Evolutionary conservation across 2,888 invertebrate genomes (phyloP), one percentile per base, ranked within the genome.

Genomic region (Halictus ligatus): DNA sequence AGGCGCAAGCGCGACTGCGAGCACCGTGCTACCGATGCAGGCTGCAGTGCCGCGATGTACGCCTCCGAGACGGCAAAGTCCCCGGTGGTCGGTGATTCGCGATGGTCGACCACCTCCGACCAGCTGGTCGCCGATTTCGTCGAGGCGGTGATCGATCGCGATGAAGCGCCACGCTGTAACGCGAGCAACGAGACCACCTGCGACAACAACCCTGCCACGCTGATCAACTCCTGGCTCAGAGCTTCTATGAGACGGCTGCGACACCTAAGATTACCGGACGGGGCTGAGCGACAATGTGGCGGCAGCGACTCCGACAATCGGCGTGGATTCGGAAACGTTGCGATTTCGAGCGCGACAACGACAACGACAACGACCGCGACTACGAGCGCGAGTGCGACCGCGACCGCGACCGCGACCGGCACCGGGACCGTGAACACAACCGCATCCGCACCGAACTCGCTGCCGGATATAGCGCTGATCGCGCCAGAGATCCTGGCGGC

Each of bases 191-290:
- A 35, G 35, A 64, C 64, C 64, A n/a, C 12, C 21, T 71, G 84
- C 82, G 79, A 88, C 48, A 75, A 76, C 75, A 75, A 78, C 75
- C 25, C 54, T 1, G 18, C 73, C 35, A 50, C 78, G 13, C 74
- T 89, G 85, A 90, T 92, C 84, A 93, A 90, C 43, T 91, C 96
- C 82, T 96, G 96, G 96, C 93, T 96, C 90, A 95, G 96, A 84
- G 96, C 95, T 74, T 96, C 96, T 48, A 96, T 96, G 96, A 95
- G 96, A 80, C 95, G 96, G 25, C 93, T 96, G 78, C 95, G 96
- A 50, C 96, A 96, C 88, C 93, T 96, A 80, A 94, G 95, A 72
- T 91, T 96, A 64, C 96, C 96, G n/a, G 96, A 94, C 10, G 89
- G 91, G 21, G 75, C 64, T 12, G 83, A 85, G 18, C 83, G 89